These are phyloP conservation scores for Cotesia vestalis DNA, from an alignment of 1,140 invertebrate genomes.

Conservation along the genomic window DNA sequence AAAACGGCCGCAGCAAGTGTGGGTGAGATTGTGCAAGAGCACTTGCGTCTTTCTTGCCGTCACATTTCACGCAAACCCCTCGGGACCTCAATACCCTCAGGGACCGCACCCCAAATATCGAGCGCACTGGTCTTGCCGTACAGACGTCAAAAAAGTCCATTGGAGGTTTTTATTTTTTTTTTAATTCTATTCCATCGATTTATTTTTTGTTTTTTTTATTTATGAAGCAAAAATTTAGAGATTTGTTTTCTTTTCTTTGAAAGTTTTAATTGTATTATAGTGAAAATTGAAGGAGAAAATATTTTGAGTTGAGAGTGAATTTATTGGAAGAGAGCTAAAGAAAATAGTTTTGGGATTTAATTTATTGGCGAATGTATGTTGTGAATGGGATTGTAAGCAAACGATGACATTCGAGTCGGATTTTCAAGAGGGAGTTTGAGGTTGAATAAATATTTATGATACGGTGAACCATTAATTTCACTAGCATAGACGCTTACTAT, in stretches of 20 bases:
- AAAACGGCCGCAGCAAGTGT: too few relatives aligned
- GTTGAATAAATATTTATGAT: slow-evolving; percentile 39
- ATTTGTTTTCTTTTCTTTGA: background rate
- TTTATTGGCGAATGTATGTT: too few relatives aligned
- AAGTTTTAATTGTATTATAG: slow-evolving; percentile 1
- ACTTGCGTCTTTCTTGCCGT: slow-evolving; percentile 14
- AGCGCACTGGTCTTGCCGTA: slow-evolving; percentile 38
- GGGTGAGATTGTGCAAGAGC: too few relatives aligned
- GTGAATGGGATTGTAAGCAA: background rate
- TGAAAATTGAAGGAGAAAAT: too few relatives aligned
- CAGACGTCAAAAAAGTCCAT: slow-evolving; percentile 33
- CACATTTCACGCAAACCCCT: slow-evolving; percentile 54
- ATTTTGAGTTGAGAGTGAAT: too few relatives aligned
- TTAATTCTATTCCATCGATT: too few relatives aligned
- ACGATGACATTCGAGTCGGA: slow-evolving; percentile 3
- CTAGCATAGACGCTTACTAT: slow-evolving; percentile 4
- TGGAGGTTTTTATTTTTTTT: too few relatives aligned
- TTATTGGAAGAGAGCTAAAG: too few relatives aligned
- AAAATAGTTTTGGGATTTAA: too few relatives aligned
- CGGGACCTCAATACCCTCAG: slow-evolving; percentile 57
- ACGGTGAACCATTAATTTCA: slow-evolving; percentile 34
- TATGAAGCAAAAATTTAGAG: too few relatives aligned
- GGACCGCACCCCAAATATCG: slow-evolving; percentile 64
- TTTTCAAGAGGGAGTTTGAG: slow-evolving; percentile 16
- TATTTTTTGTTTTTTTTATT: too few relatives aligned